Base-by-base conservation (phyloP, 2,113 vertebrate genomes). In the Prionailurus bengalensis region DNA sequence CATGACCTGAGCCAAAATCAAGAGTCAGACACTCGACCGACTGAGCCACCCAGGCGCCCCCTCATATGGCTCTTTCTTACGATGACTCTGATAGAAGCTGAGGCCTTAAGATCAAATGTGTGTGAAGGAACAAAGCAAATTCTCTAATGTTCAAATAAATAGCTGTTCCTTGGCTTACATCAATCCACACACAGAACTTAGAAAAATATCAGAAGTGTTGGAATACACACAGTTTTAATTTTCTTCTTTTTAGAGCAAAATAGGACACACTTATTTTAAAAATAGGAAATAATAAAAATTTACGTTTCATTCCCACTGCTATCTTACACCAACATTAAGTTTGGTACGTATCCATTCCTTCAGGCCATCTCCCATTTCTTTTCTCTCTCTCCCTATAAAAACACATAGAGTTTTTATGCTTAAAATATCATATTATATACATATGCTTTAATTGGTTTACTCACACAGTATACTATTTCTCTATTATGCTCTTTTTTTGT, bases 241-340 rank as follows among this genome's bases (percentile, higher is more conserved):
- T 19, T 89, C 65, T 71, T 87, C 23, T 73, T 42, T 89, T 87
- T 25, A 82, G 86, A 86, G 31, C 29, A 93, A 95, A 84, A 45
- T 21, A 15, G 15, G n/a, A 27, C 4, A 29, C n/a, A 19, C 12
- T 71, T 79, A 66, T 58, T 84, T 88, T 7, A 27, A 76, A 91
- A 81, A 7, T 51, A 90, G 48, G 58, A 79, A 71, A 66, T 31
- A 42, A 84, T 39, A 48, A 65, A 79, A 89, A 36, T 51, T 68
- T 70, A 84, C 92, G 70, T 70, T 63, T 82, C 8, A 74, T 80
- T 58, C 31, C n/a, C 39, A 15, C 23, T 15, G 63, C 31, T 45
- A 36, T 39, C 6, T 42, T 31, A n/a, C 13, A 55, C 5, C 51
- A 86, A 25, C 42, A 51, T 42, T 31, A 83, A 87, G 11, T 42